Base-by-base conservation (phyloP, 35 echinoderm and acorn worm species). In the Chiridota heheva region DNA sequence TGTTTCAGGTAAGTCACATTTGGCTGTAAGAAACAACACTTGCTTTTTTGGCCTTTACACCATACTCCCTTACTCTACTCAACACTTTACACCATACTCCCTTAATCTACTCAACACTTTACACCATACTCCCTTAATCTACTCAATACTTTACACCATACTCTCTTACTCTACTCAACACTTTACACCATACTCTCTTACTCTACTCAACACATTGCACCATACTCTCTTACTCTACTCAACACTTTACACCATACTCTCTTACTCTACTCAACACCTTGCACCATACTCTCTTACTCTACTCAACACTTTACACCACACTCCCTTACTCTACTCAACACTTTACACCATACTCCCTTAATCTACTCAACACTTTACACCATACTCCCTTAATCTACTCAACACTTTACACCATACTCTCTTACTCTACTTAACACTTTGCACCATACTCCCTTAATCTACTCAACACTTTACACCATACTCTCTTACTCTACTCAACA, bases 1-100 rank as follows among this genome's bases (percentile, higher is more conserved):
- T 88, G 78, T 42, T 81, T 72, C 42, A 72, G 30, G 33, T 88
- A 77, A 18, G 60, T 83, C 32, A 88, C 84, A 65, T 70, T 84
- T 31, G 44, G 13, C 28, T 62, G 38, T 59, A 76, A 76, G 26
- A 78, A 90, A 26, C 51, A 83, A 47, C 79, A 90, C 44, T 90
- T 90, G 18, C 8, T 55, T 12, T 38, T 5, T 82, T 82, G 24
- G 60, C 78, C 25, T 82, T 44, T 10, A 82, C 36, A 5, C 44
- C 42, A 82, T 67, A 68, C 25, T 80, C 56, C 16, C 43, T 10
- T 2, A 89, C 16, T 44, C 78, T 84, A 73, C 36, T 46, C 37
- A 89, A 74, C 48, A 89, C 69, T 42, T 86, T n/a, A n/a, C n/a
- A n/a, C n/a, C n/a, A n/a, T n/a, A n/a, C n/a, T n/a, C n/a, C n/a